Evolutionary conservation across 35 echinoderm and acorn worm species (phyloP).

Genomic region (Apostichopus japonicus): DNA sequence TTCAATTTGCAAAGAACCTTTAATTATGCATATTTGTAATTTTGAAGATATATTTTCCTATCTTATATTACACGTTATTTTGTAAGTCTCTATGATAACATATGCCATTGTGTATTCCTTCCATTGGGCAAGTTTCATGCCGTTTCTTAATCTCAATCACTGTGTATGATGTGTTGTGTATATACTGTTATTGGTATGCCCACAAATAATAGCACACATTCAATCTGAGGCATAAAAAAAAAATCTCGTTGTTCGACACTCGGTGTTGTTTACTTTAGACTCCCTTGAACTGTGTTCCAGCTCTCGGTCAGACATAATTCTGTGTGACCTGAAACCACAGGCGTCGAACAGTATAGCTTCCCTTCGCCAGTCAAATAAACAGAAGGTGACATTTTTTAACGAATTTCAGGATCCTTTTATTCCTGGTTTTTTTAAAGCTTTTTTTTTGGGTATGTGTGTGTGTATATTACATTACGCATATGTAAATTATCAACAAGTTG

Average conservation of each 20-base stretch:
- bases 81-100: neutral
- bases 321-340: constrained; percentile 46
- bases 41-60: constrained; percentile 15
- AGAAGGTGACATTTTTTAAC: neutral
- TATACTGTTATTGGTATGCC: neutral
- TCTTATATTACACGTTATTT: neutral
- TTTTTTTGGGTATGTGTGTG: neutral
- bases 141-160: neutral
- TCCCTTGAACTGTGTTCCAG: constrained; percentile 15
- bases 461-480: neutral
- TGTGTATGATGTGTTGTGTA: neutral
- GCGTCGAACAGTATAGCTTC: constrained; percentile 5
- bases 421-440: neutral
- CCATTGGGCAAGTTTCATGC: neutral
- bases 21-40: constrained; percentile 21
- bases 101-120: constrained; percentile 29
- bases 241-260: too few relatives aligned
- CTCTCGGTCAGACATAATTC: constrained; percentile 31
- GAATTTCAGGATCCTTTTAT: neutral
- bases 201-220: neutral
- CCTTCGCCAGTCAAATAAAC: neutral
- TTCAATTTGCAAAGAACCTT: constrained; percentile 9
- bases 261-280: constrained; percentile 37
- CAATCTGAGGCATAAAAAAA: too few relatives aligned
- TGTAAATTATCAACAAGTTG: neutral